Evolutionary conservation across 2,888 invertebrate species (phyloP), one percentile per base, ranked within the genome.

Genomic region (Tenodera sinensis): DNA sequence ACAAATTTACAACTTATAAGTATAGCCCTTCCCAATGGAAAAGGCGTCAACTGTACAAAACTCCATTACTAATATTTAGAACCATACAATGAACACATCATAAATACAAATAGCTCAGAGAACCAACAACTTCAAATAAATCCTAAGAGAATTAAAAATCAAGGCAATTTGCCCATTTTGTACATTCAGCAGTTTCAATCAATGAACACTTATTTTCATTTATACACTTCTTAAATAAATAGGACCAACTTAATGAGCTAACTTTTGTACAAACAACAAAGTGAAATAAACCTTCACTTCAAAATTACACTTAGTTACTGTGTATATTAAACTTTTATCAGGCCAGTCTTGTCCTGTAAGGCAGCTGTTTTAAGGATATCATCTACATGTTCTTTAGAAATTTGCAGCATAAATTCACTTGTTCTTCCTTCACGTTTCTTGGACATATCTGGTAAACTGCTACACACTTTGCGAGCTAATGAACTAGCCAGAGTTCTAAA

Each of bases 371-470:
- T 71, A 71, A 71, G 54, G 20, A 71, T 71, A 25, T 8, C 20
- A 12, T 28, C 82, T 14, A 89, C 88, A 47, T 90, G 87, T 85
- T 89, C 20, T 30, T 93, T 93, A n/a, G 93, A 93, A n/a, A 93
- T 91, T 94, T 95, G 95, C 89, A 97, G 94, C 96, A 97, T 95
- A 1, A 96, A 95, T 91, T 97, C 97, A 47, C 96, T 96, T 1
- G 97, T 96, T 90, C 96, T 96, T 0, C 95, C 94, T 12, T 89
- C 82, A 34, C 83, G 85, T 88, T 89, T 90, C 54, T 91, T 90
- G 14, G 88, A 92, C 84, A 94, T 93, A 91, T 95, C 95, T n/a
- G 95, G 94, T 92, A 95, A 94, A 90, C 96, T 94, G 83, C 95
- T 95, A 87, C 96, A 94, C 0, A 96, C 96, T 71, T 96, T 95